These are phyloP conservation scores for Tortricodes alternella DNA, from an alignment of 2,888 invertebrate genomes.

Conservation along the genomic window DNA sequence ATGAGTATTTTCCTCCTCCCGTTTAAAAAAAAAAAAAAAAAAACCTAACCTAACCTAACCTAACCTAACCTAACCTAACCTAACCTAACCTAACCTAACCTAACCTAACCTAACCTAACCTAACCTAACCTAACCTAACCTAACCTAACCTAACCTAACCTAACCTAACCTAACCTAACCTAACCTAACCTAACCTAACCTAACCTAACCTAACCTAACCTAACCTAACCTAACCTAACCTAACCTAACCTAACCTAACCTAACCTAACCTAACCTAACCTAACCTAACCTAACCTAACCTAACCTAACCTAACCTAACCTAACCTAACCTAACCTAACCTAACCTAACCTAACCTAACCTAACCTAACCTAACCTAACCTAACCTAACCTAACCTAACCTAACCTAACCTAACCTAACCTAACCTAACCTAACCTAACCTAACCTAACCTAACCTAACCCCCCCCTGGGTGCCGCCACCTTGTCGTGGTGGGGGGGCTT, in stretches of 20 bases:
- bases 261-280: slow-evolving; percentile 18
- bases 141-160: background rate
- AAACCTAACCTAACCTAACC: background rate
- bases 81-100: background rate
- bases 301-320: slow-evolving; percentile 32
- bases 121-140: background rate
- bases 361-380: slow-evolving; percentile 33
- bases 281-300: slow-evolving; percentile 29
- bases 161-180: background rate
- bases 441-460: too few relatives aligned
- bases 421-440: slow-evolving; percentile 31
- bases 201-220: background rate
- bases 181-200: background rate
- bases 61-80: background rate
- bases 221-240: background rate
- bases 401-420: slow-evolving; percentile 33
- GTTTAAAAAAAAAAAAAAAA: too few relatives aligned
- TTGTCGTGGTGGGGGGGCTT: too few relatives aligned
- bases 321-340: slow-evolving; percentile 33
- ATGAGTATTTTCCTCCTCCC: too few relatives aligned
- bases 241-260: background rate
- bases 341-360: slow-evolving; percentile 33
- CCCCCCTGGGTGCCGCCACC: too few relatives aligned
- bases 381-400: slow-evolving; percentile 33
- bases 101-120: background rate